phyloP scores from a whole-genome alignment of 2,113 vertebrate genomes.

The Poecile atricapillus region DNA sequence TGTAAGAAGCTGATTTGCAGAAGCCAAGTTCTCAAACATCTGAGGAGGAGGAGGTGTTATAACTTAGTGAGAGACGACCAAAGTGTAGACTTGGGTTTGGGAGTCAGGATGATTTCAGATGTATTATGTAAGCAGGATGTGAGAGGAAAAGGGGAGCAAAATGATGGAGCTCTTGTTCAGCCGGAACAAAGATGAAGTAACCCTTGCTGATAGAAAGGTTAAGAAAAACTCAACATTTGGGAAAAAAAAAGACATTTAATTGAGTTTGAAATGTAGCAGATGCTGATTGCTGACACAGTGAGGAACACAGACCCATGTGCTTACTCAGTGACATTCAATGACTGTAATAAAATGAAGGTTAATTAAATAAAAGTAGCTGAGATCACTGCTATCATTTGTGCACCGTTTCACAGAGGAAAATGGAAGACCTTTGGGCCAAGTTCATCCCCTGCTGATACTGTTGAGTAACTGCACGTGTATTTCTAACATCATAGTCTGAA shows the following conservation, averaged over 20 bases:
- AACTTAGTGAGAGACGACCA: conserved; percentile 50
- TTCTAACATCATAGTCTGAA: not conserved
- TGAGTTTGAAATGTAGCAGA: not conserved
- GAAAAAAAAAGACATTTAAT: not conserved
- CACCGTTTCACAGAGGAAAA: not conserved
- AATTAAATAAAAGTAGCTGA: conserved; percentile 13
- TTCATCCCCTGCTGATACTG: not conserved
- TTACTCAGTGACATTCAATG: not conserved
- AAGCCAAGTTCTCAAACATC: conserved; percentile 51
- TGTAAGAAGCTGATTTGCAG: conserved; percentile 38
- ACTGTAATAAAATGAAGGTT: not conserved
- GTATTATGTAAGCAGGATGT: conserved; percentile 34
- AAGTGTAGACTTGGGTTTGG: conserved; percentile 37
- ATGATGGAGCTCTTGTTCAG: not conserved
- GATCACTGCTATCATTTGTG: not conserved
- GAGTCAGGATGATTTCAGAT: conserved; percentile 48
- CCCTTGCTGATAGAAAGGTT: not conserved
- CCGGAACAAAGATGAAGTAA: not conserved
- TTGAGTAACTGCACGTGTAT: not conserved
- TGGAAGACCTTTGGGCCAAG: not conserved
- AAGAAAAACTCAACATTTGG: not conserved
- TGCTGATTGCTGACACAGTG: not conserved
- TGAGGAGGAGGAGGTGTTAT: conserved; percentile 61
- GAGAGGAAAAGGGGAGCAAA: not conserved
- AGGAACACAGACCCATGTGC: not conserved